These are phyloP conservation scores for Monopterus albus DNA, from an alignment of 2,113 vertebrate species.

Conservation along the genomic window DNA sequence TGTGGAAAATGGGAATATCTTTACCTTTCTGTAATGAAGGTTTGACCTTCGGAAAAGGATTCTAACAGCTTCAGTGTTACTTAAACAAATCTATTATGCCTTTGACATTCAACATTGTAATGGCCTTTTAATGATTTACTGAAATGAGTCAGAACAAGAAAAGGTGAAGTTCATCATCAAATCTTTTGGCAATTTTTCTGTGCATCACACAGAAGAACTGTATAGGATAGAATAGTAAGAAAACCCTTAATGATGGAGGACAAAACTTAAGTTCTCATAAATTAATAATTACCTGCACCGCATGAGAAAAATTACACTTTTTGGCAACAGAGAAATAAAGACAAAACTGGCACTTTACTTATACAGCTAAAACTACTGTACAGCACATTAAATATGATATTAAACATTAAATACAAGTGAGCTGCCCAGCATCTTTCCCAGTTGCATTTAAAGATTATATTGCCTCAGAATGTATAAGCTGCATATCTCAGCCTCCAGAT, in stretches of 20 bases:
- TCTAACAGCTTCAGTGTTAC: slow-evolving; percentile 51
- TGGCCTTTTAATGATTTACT: slow-evolving; percentile 70
- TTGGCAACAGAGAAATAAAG: not conserved
- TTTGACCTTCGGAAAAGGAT: slow-evolving; percentile 53
- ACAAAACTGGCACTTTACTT: slow-evolving; percentile 25
- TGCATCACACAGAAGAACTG: slow-evolving; percentile 53
- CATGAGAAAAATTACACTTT: slow-evolving; percentile 10
- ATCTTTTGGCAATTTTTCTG: slow-evolving; percentile 55
- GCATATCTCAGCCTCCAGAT: slow-evolving; percentile 34
- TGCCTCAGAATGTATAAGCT: slow-evolving; percentile 24
- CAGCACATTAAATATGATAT: slow-evolving; percentile 17
- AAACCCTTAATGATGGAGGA: slow-evolving; percentile 30
- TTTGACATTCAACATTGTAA: slow-evolving; percentile 61
- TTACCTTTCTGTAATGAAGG: slow-evolving; percentile 51
- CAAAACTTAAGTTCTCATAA: slow-evolving; percentile 2
- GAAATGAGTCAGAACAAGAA: slow-evolving; percentile 47
- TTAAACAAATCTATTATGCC: slow-evolving; percentile 53
- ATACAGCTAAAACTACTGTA: not conserved
- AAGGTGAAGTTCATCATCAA: slow-evolving; percentile 55
- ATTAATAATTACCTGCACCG: slow-evolving; percentile 9
- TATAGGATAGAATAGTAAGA: slow-evolving; percentile 25
- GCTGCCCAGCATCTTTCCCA: not conserved
- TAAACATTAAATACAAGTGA: slow-evolving; percentile 40
- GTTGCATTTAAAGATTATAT: slow-evolving; percentile 19
- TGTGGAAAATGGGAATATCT: slow-evolving; percentile 40